Evolutionary conservation across 2,797 vertebrate species (phyloP), one percentile per base, ranked within the genome.

Genomic region (Delichon dasypus): DNA sequence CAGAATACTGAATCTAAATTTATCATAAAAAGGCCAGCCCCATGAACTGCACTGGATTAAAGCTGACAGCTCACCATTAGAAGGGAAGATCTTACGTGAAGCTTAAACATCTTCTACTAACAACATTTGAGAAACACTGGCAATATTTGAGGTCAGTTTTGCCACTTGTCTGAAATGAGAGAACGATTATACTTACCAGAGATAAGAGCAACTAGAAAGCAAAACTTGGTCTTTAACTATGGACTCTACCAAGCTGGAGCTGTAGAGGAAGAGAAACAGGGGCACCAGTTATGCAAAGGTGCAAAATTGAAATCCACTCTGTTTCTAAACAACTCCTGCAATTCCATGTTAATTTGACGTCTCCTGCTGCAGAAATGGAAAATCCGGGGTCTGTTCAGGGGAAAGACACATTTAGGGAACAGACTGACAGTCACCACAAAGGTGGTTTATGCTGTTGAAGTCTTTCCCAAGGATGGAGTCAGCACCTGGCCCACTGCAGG

Each of bases 391-490:
- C 19, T 40, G 53, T 12, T 58, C 29, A 58, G 53, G 27, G 64
- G 11, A 67, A n/a, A 40, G 17, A 57, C 57, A 26, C 27, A 7
- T 23, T 11, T 2, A n/a, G 44, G 15, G 53, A 40, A 9, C 25
- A 15, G 29, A 12, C 53, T 6, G 53, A 2, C 29, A 48, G 34
- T 4, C 29, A 14, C 6, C 42, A 58, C 30, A 9, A 15, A 9
- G 6, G 53, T 18, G 44, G 3, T 19, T 21, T 11, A 5, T 27
- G 53, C 53, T 48, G 34, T 0, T 27, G 1, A 79, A 47, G 50
- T 5, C 42, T 17, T 32, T 1, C 2, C 40, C 11, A 2, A 21
- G 13, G 51, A 7, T 9, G 51, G 40, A 26, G 51, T 2, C 27
- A 55, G 50, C n/a, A 8, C 27, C 50, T 19, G 7, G 3, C 12